These are phyloP conservation scores for Falco peregrinus DNA, from an alignment of 2,797 vertebrate species.

Conservation along the genomic window DNA sequence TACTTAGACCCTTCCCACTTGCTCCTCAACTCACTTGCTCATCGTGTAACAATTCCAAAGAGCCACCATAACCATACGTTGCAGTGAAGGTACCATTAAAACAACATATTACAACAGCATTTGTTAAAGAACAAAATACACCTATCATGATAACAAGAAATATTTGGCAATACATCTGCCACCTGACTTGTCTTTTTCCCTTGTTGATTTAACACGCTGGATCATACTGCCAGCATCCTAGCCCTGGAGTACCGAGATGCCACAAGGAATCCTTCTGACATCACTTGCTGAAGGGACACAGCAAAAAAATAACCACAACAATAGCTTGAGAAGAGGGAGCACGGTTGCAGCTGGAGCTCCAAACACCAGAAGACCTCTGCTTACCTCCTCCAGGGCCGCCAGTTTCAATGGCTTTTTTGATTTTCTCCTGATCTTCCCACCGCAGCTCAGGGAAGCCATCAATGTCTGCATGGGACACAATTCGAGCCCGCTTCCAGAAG, in stretches of 20 bases:
- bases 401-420: constrained; percentile 92
- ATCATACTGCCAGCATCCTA: background rate
- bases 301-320: background rate
- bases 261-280: background rate
- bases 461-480: constrained; percentile 84
- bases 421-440: constrained; percentile 97
- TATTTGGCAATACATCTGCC: background rate
- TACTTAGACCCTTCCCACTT: background rate
- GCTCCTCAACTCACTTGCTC: background rate
- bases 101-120: background rate
- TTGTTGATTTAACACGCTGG: background rate
- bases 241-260: rapidly evolving
- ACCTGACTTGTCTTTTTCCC: background rate
- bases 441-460: constrained; percentile 90
- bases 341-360: background rate
- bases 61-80: background rate
- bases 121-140: background rate
- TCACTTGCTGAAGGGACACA: rapidly evolving
- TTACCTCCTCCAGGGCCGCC: constrained; percentile 81
- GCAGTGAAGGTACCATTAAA: background rate
- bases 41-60: background rate
- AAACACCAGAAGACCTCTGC: background rate
- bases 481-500: constrained; percentile 91
- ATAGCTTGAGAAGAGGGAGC: background rate
- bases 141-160: background rate